phyloP scores from a whole-genome alignment of 2,888 invertebrate species.

The Lithosia quadra region DNA sequence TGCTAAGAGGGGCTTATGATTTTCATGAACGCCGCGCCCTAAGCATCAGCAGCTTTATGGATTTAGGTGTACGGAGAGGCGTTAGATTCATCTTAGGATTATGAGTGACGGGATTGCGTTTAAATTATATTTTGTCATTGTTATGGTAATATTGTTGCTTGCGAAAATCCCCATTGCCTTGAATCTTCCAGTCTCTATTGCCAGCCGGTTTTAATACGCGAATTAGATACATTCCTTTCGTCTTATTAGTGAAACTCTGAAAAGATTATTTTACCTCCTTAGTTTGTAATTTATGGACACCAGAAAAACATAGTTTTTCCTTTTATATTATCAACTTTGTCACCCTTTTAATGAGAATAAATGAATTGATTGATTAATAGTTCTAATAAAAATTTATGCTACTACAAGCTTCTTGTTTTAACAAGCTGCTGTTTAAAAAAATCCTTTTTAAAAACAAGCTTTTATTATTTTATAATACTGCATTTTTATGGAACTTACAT shows the following conservation, averaged over 20 bases:
- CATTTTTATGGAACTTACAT: no score
- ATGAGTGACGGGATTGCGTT: conserved; percentile 25
- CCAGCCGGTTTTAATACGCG: neutral
- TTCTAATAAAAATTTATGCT: no score
- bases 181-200: conserved; percentile 1
- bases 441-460: no score
- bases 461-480: no score
- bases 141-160: conserved; percentile 23
- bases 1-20: conserved; percentile 30
- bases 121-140: conserved; percentile 28
- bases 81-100: conserved; percentile 21
- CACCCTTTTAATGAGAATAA: no score
- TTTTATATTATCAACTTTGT: no score
- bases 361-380: no score
- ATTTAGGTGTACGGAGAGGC: conserved; percentile 23
- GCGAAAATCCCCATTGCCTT: neutral
- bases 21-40: conserved; percentile 22
- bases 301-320: no score
- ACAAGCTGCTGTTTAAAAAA: no score
- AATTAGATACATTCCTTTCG: neutral
- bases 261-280: neutral
- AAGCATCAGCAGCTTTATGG: conserved; percentile 23
- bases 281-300: no score
- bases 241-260: neutral
- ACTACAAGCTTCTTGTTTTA: no score